A percentile compares a stretch with the other conserved stretches of the same genome.
phyloP scores from a whole-genome alignment of 2,888 invertebrate genomes.

The Dicyrtomina minuta region DNA sequence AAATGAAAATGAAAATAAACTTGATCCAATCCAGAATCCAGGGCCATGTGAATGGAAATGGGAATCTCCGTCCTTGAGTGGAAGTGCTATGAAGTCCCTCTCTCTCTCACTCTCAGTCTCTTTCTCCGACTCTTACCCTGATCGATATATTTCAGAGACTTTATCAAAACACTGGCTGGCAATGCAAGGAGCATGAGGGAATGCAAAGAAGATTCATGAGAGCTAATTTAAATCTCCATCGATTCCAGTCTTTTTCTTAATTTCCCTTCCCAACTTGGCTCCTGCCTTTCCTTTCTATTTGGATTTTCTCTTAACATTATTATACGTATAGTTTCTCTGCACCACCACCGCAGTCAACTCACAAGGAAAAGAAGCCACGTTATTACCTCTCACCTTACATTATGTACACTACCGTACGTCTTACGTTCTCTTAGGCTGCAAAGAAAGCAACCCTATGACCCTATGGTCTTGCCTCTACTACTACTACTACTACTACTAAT shows the following conservation, averaged over 20 bases:
- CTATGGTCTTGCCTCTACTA: too few species aligned
- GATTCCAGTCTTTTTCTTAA: slow-evolving; percentile 45
- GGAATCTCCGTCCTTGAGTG: slow-evolving; percentile 5
- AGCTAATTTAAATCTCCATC: slow-evolving; percentile 48
- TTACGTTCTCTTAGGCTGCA: too few species aligned
- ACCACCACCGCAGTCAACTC: too few species aligned
- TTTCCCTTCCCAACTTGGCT: slow-evolving; percentile 36
- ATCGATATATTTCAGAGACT: slow-evolving; percentile 42
- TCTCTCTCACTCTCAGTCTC: not conserved
- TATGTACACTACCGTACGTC: too few species aligned
- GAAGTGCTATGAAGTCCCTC: too few species aligned
- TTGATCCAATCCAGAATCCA: too few species aligned
- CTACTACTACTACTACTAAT: too few species aligned
- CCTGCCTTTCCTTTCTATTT: slow-evolving; percentile 15
- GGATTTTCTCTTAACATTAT: not conserved
- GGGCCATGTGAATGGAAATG: too few species aligned
- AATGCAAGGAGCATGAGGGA: slow-evolving; percentile 41
- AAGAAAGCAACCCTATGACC: too few species aligned
- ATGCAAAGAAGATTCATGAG: slow-evolving; percentile 43
- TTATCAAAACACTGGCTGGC: slow-evolving; percentile 40
- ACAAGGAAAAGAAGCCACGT: too few species aligned
- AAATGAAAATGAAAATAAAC: slow-evolving; percentile 30
- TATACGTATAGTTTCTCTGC: too few species aligned
- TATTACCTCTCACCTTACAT: too few species aligned
- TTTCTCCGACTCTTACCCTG: slow-evolving; percentile 10